Conservation (phyloP, 1,140 invertebrate genomes). For the Achroia grisella region DNA sequence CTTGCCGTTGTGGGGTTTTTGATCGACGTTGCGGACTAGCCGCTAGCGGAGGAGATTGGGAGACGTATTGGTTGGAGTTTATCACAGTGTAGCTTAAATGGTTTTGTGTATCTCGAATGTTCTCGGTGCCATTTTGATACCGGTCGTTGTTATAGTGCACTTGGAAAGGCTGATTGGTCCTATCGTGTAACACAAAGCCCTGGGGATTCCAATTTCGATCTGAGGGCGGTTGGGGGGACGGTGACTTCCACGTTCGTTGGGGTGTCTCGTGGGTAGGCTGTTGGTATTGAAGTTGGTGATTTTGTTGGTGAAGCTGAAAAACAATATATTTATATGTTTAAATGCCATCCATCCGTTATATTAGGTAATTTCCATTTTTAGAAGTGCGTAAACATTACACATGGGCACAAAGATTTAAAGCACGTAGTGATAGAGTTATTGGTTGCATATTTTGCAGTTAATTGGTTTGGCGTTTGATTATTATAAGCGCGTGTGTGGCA, state of each 20-base stretch:
- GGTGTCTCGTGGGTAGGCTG: conserved; percentile 32
- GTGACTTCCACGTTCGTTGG: conserved; percentile 54
- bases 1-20: conserved; percentile 51
- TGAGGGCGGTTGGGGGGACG: conserved; percentile 43
- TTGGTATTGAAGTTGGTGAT: conserved; percentile 10
- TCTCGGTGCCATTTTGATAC: conserved; percentile 62
- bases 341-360: too few species aligned
- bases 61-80: conserved; percentile 39
- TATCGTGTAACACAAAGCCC: conserved; percentile 58
- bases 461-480: too few species aligned
- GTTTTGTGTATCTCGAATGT: conserved; percentile 38
- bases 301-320: conserved; percentile 47
- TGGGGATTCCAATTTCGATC: conserved; percentile 54
- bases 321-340: too few species aligned
- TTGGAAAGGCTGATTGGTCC: conserved; percentile 40
- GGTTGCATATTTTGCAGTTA: too few species aligned
- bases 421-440: too few species aligned
- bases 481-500: too few species aligned
- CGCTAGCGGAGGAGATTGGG: conserved; percentile 40
- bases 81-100: conserved; percentile 65
- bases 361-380: too few species aligned
- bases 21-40: conserved; percentile 36
- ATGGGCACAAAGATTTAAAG: too few species aligned
- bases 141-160: conserved; percentile 50
- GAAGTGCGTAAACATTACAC: too few species aligned